phyloP scores from a whole-genome alignment of 2,888 invertebrate genomes.

The Lasius platythorax region DNA sequence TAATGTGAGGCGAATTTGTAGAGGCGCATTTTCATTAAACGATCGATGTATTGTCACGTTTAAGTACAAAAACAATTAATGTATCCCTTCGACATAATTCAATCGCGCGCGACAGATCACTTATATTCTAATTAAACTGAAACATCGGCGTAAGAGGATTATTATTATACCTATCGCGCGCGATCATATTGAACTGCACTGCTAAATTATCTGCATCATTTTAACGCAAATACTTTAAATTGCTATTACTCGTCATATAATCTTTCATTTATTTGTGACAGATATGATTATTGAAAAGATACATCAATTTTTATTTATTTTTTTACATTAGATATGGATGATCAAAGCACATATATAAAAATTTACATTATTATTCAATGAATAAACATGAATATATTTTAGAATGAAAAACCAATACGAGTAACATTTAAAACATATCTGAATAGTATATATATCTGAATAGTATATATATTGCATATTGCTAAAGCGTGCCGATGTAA shows the following conservation, averaged over 20 bases:
- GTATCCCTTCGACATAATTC: slow-evolving; percentile 13
- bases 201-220: slow-evolving; percentile 7
- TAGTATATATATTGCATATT: slow-evolving; percentile 46
- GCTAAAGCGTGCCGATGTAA: slow-evolving; percentile 63
- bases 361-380: background rate
- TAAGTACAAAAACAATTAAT: slow-evolving; percentile 4
- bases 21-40: slow-evolving; percentile 28
- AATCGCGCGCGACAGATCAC: background rate
- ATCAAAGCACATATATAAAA: background rate
- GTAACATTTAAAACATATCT: background rate
- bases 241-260: background rate
- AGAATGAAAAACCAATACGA: background rate
- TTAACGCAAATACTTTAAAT: background rate
- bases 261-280: background rate
- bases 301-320: background rate
- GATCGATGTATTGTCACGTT: slow-evolving; percentile 21
- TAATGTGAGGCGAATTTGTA: slow-evolving; percentile 33
- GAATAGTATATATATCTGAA: slow-evolving; percentile 37
- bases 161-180: background rate
- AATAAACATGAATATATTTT: background rate
- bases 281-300: background rate
- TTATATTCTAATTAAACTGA: slow-evolving; percentile 21
- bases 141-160: background rate
- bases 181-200: background rate
- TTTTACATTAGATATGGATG: background rate